phyloP scores from a whole-genome alignment of 1,140 invertebrate genomes.

The Drosophila nasuta region DNA sequence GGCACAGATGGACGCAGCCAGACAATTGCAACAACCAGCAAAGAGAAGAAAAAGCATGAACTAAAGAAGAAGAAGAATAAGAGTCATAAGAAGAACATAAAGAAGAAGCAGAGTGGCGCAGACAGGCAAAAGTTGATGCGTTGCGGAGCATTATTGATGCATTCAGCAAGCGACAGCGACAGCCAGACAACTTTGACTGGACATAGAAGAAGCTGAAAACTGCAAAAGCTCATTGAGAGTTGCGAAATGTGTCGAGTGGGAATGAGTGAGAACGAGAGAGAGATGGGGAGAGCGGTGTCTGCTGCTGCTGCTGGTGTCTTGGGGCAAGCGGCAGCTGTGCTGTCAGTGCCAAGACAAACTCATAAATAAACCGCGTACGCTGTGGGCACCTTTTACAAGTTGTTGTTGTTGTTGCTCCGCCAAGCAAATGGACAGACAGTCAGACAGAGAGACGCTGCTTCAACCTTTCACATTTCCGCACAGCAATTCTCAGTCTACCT shows the following conservation, averaged over 20 bases:
- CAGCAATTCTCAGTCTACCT: slow-evolving; percentile 19
- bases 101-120: slow-evolving; percentile 25
- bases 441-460: neutral
- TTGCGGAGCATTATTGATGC: slow-evolving; percentile 78
- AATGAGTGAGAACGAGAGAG: neutral
- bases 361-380: slow-evolving; percentile 74
- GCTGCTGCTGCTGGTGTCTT: slow-evolving; percentile 3
- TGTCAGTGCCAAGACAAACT: slow-evolving; percentile 74
- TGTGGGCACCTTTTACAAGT: slow-evolving; percentile 47
- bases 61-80: slow-evolving; percentile 34
- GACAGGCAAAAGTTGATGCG: slow-evolving; percentile 64
- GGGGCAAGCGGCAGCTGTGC: slow-evolving; percentile 40
- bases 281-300: neutral
- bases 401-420: neutral
- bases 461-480: slow-evolving; percentile 54
- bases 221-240: no score
- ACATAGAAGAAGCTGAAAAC: slow-evolving; percentile 18
- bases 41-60: slow-evolving; percentile 35
- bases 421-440: no score
- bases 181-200: slow-evolving; percentile 64
- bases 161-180: slow-evolving; percentile 73
- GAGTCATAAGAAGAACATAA: slow-evolving; percentile 31
- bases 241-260: neutral
- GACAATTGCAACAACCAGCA: slow-evolving; percentile 47
- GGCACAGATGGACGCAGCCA: slow-evolving; percentile 71